Evolutionary conservation across 2,797 vertebrate species (phyloP).

Genomic region (Heteromormyrus szaboi): DNA sequence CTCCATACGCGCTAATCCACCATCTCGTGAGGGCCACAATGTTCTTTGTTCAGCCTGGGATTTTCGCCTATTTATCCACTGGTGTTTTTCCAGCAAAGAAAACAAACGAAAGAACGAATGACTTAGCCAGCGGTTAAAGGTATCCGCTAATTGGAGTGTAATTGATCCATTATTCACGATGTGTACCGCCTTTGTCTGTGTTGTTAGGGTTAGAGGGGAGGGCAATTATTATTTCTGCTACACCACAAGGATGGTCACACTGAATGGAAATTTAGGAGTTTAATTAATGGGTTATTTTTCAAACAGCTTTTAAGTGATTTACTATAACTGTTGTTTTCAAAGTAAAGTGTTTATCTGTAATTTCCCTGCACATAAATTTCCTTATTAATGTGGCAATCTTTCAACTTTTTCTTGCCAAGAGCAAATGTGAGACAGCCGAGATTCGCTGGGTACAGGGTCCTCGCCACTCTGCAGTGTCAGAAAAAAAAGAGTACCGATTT

Average conservation of each 20-base stretch:
- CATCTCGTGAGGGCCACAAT: background rate
- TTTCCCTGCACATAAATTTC: background rate
- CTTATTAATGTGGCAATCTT: background rate
- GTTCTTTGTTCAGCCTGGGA: conserved; percentile 21
- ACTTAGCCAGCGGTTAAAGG: conserved; percentile 22
- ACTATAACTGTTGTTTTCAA: background rate
- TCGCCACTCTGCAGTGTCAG: background rate
- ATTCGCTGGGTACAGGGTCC: background rate
- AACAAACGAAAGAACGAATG: background rate
- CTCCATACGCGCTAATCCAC: conserved; percentile 20
- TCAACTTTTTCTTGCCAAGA: background rate
- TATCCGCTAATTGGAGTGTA: conserved; percentile 27
- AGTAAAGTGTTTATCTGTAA: background rate
- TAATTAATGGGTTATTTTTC: conserved; percentile 3
- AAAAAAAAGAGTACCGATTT: background rate
- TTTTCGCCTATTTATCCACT: conserved; percentile 15
- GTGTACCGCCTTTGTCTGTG: conserved; percentile 16
- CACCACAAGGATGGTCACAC: background rate
- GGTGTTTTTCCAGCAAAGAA: background rate
- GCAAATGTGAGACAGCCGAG: background rate
- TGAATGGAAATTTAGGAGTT: background rate
- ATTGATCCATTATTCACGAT: conserved; percentile 40
- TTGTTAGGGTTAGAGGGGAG: conserved; percentile 21
- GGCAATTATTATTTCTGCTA: conserved; percentile 12
- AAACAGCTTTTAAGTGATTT: conserved; percentile 5